Evolutionary conservation across 2,113 vertebrate species (phyloP).

Genomic region (Falcunculus frontatus): DNA sequence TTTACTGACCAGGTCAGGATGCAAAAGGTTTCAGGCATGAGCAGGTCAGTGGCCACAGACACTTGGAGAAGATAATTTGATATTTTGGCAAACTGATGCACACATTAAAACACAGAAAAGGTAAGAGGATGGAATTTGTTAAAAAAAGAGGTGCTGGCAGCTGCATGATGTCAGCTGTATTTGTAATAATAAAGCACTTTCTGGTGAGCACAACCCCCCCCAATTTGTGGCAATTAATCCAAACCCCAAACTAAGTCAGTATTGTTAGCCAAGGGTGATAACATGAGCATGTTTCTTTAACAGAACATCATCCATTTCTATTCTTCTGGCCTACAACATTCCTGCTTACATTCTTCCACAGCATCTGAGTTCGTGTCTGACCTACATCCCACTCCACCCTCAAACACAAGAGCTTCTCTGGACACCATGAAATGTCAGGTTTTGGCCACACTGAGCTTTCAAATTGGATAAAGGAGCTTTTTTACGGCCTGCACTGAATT

Average conservation of each 20-base stretch:
- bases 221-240: slow-evolving; percentile 6
- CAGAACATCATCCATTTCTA: neutral
- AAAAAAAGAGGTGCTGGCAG: neutral
- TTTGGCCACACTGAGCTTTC: neutral
- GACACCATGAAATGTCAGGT: neutral
- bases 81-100: neutral
- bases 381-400: neutral
- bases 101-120: neutral
- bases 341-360: neutral
- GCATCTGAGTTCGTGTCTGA: neutral
- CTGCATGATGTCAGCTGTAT: neutral
- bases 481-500: neutral
- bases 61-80: neutral
- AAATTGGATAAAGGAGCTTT: neutral
- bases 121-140: neutral
- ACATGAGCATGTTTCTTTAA: neutral
- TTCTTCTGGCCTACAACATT: neutral
- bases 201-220: neutral
- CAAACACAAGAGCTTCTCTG: neutral
- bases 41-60: neutral
- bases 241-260: neutral
- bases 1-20: neutral
- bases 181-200: slow-evolving; percentile 1
- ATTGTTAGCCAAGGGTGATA: slow-evolving; percentile 16
- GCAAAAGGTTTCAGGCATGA: neutral